Conservation (phyloP, 2,888 invertebrate species). For the Therioaphis trifolii region DNA sequence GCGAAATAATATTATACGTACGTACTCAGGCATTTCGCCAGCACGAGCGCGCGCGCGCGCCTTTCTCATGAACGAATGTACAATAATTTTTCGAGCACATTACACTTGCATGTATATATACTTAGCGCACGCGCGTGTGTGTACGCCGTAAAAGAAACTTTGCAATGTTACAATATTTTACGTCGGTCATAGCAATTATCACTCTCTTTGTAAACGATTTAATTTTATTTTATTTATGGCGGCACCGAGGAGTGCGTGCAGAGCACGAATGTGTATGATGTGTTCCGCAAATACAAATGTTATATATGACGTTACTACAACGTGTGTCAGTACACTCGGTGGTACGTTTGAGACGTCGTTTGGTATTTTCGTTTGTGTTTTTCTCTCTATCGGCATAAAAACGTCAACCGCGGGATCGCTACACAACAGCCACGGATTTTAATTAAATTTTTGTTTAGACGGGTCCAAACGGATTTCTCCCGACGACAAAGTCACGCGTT, state of each 20-base stretch:
- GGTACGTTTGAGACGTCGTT: background rate
- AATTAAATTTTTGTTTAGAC: slow-evolving; percentile 45
- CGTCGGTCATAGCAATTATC: slow-evolving; percentile 25
- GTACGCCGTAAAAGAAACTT: too few species aligned
- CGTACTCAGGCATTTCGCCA: slow-evolving; percentile 33
- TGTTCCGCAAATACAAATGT: too few species aligned
- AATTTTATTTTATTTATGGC: slow-evolving; percentile 27
- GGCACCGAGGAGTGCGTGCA: background rate
- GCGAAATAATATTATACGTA: slow-evolving; percentile 20
- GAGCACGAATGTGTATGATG: background rate
- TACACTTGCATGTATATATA: background rate
- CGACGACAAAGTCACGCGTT: background rate
- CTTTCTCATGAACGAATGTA: slow-evolving; percentile 22
- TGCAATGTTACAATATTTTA: slow-evolving; percentile 1
- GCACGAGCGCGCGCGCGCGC: background rate
- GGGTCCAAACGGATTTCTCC: background rate
- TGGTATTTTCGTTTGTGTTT: background rate
- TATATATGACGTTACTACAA: too few species aligned
- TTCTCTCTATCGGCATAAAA: background rate
- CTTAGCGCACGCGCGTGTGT: too few species aligned
- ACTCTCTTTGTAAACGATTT: slow-evolving; percentile 19
- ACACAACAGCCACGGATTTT: slow-evolving; percentile 15
- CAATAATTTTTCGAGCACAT: background rate
- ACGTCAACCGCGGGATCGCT: background rate
- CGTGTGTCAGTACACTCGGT: too few species aligned